phyloP scores from a whole-genome alignment of 2,888 invertebrate genomes.

The Phengaris alcon region DNA sequence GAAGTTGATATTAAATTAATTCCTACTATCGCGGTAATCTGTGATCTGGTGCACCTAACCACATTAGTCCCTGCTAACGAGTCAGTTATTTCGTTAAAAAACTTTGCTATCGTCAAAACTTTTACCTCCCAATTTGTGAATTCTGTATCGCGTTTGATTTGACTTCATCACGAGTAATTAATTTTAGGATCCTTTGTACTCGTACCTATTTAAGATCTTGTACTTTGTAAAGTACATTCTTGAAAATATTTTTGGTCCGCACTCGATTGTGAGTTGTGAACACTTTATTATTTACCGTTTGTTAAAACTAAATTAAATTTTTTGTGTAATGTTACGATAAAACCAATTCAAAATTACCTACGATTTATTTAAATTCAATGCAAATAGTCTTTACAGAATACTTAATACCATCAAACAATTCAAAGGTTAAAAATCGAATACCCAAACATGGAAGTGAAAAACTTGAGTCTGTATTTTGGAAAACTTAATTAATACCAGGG shows the following conservation, averaged over 20 bases:
- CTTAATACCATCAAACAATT: too few relatives aligned
- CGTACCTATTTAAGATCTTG: background rate
- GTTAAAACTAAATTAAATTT: too few relatives aligned
- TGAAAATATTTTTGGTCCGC: background rate
- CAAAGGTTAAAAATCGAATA: slow-evolving; percentile 3
- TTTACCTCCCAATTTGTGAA: slow-evolving; percentile 51
- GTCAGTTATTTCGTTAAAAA: slow-evolving; percentile 76
- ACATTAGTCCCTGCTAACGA: slow-evolving; percentile 62
- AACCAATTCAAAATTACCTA: background rate
- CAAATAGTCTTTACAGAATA: background rate
- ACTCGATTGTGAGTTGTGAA: background rate
- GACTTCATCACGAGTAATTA: slow-evolving; percentile 3
- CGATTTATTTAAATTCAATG: background rate
- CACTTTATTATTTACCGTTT: background rate
- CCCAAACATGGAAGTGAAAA: slow-evolving; percentile 10
- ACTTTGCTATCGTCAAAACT: slow-evolving; percentile 77
- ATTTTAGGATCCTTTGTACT: background rate
- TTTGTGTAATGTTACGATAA: too few relatives aligned
- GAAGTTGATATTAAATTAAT: slow-evolving; percentile 33
- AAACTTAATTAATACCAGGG: slow-evolving; percentile 32
- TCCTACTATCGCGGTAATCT: slow-evolving; percentile 32
- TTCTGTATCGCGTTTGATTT: slow-evolving; percentile 14
- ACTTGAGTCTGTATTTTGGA: slow-evolving; percentile 16
- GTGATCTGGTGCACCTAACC: slow-evolving; percentile 58
- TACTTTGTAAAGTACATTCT: background rate